Evolutionary conservation across 1,140 invertebrate genomes (phyloP).

Genomic region (Euborellia annulipes): DNA sequence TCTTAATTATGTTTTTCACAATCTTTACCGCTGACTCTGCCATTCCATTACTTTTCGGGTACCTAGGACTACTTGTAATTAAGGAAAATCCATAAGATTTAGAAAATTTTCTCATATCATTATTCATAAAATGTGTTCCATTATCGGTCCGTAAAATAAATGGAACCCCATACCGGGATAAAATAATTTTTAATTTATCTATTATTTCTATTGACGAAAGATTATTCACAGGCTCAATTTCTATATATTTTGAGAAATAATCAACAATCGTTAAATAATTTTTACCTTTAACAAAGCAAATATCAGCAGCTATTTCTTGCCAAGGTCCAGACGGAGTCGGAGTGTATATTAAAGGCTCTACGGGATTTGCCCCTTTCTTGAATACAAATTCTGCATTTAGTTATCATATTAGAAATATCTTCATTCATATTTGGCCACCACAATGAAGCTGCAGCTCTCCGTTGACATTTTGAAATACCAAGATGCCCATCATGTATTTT

Average conservation of each 20-base stretch:
- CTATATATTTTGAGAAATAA: conserved; percentile 2
- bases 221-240: not conserved
- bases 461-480: not conserved
- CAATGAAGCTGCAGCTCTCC: not conserved
- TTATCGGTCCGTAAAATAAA: not conserved
- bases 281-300: not conserved
- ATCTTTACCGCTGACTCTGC: too few relatives aligned
- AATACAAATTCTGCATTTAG: conserved; percentile 1
- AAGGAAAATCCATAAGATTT: too few relatives aligned
- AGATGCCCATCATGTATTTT: conserved; percentile 4
- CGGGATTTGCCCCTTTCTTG: not conserved
- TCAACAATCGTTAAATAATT: not conserved
- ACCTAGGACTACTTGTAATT: too few relatives aligned
- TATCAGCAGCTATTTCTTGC: not conserved
- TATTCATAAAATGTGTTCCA: conserved; percentile 5
- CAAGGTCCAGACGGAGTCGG: not conserved
- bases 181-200: not conserved
- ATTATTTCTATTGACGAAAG: not conserved
- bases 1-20: too few relatives aligned
- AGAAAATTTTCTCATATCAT: too few relatives aligned
- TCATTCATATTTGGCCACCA: conserved; percentile 3
- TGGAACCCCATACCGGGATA: not conserved
- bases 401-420: not conserved
- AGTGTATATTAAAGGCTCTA: not conserved
- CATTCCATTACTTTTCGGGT: too few relatives aligned